Conservation (phyloP, 2,888 invertebrate species). For the Ommatoiulus sabulosus region DNA sequence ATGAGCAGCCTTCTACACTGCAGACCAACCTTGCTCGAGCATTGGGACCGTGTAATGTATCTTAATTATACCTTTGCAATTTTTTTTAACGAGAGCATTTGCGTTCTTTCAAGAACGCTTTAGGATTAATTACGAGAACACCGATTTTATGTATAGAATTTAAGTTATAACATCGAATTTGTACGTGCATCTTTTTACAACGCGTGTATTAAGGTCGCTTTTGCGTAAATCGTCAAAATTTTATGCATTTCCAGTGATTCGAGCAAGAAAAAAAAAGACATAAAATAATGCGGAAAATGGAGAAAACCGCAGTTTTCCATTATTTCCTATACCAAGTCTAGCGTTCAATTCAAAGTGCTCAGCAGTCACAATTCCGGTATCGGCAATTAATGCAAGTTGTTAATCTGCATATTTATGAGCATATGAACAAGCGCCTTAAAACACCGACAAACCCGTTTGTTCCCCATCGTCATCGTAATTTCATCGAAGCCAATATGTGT, state of each 20-base stretch:
- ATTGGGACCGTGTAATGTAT: neutral
- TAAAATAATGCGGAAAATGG: neutral
- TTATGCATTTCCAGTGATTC: neutral
- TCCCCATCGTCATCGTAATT: neutral
- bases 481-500: neutral
- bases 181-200: neutral
- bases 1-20: neutral
- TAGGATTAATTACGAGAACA: neutral
- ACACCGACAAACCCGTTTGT: neutral
- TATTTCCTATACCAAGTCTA: neutral
- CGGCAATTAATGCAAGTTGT: neutral
- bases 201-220: neutral
- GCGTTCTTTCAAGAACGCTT: too few relatives aligned
- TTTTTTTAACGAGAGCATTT: neutral
- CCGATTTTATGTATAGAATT: neutral
- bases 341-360: neutral
- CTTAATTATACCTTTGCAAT: neutral
- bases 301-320: neutral
- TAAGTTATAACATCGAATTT: neutral
- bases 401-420: conserved; percentile 1
- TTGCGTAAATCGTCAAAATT: neutral
- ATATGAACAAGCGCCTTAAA: neutral
- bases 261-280: neutral
- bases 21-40: neutral
- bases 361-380: neutral